Evolutionary conservation across 2,113 vertebrate species (phyloP).

Genomic region (Syrrhaptes paradoxus): DNA sequence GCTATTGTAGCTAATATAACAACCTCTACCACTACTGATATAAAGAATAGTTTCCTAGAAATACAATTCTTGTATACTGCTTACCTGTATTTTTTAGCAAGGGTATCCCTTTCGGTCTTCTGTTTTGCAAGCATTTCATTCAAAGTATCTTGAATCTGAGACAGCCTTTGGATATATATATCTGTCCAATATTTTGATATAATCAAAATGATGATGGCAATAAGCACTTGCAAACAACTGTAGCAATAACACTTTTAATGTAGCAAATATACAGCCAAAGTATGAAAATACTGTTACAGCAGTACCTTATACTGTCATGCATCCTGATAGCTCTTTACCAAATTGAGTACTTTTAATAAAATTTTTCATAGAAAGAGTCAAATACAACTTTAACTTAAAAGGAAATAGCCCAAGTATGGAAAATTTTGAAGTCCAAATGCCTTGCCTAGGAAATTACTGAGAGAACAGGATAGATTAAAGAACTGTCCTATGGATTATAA

Average conservation of each 20-base stretch:
- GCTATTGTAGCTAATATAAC: neutral
- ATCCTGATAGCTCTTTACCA: neutral
- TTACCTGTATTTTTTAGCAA: slow-evolving; percentile 81
- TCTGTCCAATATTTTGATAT: slow-evolving; percentile 51
- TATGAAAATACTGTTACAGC: neutral
- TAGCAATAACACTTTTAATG: neutral
- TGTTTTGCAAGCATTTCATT: slow-evolving; percentile 73
- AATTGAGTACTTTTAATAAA: neutral
- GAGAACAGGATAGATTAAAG: neutral
- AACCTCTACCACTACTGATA: neutral
- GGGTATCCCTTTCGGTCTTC: slow-evolving; percentile 71
- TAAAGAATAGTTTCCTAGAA: neutral
- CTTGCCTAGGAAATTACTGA: neutral
- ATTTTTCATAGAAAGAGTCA: neutral
- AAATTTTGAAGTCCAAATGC: neutral
- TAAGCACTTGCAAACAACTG: neutral
- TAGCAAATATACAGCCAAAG: neutral
- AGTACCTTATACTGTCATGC: neutral
- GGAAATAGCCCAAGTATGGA: neutral
- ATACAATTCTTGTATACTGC: neutral
- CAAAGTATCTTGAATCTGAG: slow-evolving; percentile 70
- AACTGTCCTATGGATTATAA: neutral
- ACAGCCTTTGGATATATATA: slow-evolving; percentile 37
- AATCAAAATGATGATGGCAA: neutral
- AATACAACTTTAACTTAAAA: neutral